Percentiles rank a stretch among this genome's conserved stretches.
Conservation (phyloP, 1,140 invertebrate genomes). For the Bemisia tabaci region DNA sequence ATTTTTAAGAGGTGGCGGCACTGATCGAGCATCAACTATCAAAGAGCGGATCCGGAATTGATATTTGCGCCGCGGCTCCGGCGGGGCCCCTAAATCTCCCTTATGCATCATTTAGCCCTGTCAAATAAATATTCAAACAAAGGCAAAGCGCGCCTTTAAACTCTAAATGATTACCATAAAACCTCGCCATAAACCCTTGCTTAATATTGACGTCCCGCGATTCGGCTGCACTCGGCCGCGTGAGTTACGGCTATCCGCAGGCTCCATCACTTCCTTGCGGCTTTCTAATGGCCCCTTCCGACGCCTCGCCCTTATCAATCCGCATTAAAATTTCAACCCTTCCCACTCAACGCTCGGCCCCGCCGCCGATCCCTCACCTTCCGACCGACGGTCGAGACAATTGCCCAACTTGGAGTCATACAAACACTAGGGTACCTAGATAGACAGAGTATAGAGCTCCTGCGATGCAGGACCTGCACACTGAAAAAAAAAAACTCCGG, state of each 20-base stretch:
- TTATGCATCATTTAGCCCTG: neutral
- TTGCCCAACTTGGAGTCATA: no score
- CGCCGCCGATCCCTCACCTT: no score
- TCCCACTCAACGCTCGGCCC: no score
- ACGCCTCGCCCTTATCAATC: neutral
- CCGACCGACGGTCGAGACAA: no score
- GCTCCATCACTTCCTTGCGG: neutral
- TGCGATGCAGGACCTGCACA: no score
- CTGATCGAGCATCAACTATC: no score
- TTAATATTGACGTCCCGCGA: neutral
- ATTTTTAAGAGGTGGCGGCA: neutral
- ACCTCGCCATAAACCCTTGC: neutral
- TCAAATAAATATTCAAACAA: neutral
- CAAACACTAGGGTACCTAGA: no score
- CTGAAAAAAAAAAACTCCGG: no score
- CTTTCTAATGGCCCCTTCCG: neutral
- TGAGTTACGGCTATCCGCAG: neutral
- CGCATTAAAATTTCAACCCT: neutral
- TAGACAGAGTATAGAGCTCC: no score
- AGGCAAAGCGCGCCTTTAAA: neutral
- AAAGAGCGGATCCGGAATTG: no score
- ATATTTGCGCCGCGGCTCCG: neutral
- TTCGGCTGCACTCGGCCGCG: neutral
- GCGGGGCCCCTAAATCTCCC: neutral
- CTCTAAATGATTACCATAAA: neutral